A percentile compares a stretch with the other conserved stretches of the same genome.
Conservation (phyloP, 1,140 invertebrate genomes). For the Pseudomyrmex concolor region DNA sequence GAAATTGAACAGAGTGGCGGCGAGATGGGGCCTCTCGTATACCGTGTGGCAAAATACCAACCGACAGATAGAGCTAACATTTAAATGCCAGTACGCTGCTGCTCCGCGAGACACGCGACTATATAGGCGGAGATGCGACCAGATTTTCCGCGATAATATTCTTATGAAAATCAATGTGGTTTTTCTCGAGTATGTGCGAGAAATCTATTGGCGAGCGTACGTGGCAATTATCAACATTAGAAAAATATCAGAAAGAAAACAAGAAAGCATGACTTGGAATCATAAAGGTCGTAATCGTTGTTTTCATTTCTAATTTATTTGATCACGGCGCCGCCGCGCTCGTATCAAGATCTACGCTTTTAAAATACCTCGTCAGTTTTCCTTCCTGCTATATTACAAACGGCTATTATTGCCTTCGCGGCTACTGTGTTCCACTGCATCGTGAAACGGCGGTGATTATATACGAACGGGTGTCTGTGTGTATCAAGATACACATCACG, state of each 20-base stretch:
- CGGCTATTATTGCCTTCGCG: slow-evolving; percentile 40
- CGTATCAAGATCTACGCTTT: slow-evolving; percentile 7
- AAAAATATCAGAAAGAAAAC: neutral
- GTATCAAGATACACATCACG: slow-evolving; percentile 50
- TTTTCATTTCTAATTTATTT: slow-evolving; percentile 14
- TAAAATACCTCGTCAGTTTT: slow-evolving; percentile 27
- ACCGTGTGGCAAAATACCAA: slow-evolving; percentile 74
- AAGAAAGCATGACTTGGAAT: neutral
- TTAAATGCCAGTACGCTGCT: slow-evolving; percentile 77
- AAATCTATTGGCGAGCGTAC: too few species aligned
- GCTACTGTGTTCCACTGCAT: slow-evolving; percentile 32
- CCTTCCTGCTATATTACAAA: slow-evolving; percentile 37
- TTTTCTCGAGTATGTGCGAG: neutral
- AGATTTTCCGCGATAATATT: slow-evolving; percentile 13
- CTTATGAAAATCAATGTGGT: neutral
- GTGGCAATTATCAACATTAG: too few species aligned
- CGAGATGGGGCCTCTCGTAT: slow-evolving; percentile 63
- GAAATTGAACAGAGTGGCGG: slow-evolving; percentile 72
- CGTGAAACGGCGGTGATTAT: too few species aligned
- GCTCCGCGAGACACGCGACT: slow-evolving; percentile 61
- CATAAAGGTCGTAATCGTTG: neutral
- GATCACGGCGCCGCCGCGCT: neutral
- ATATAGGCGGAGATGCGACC: slow-evolving; percentile 53
- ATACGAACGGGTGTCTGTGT: slow-evolving; percentile 34
- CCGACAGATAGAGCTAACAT: slow-evolving; percentile 77